Percentiles rank a stretch among this genome's conserved stretches.
These are phyloP conservation scores for Lepidothrix coronata DNA, from an alignment of 2,113 vertebrate species.

Conservation along the genomic window DNA sequence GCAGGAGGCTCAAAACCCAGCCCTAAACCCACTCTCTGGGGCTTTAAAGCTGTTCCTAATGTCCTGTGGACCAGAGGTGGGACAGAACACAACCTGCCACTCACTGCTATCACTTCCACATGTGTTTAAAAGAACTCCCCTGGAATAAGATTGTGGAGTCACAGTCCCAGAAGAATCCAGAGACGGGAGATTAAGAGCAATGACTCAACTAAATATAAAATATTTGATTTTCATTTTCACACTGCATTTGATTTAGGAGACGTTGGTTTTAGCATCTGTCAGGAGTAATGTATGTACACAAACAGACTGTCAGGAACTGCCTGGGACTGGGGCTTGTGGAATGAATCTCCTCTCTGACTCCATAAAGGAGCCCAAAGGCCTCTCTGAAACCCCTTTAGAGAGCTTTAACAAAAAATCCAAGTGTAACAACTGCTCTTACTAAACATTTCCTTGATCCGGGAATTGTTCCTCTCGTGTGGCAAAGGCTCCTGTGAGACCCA, in stretches of 20 bases:
- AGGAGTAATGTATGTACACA: not conserved
- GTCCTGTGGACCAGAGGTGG: no score
- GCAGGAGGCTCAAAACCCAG: not conserved
- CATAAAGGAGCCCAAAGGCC: not conserved
- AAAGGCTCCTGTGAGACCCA: not conserved
- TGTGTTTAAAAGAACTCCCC: not conserved
- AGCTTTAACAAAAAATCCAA: not conserved
- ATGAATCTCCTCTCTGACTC: not conserved
- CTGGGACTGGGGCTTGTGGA: not conserved
- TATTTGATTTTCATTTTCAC: not conserved
- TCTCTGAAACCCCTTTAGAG: rapidly evolving
- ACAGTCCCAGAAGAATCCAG: not conserved
- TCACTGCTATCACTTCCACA: not conserved
- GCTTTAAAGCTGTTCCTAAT: not conserved
- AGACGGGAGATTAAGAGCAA: not conserved
- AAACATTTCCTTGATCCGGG: rapidly evolving
- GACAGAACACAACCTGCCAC: not conserved
- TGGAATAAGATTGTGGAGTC: not conserved
- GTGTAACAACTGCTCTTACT: not conserved
- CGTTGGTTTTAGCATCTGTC: not conserved
- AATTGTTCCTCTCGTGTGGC: not conserved
- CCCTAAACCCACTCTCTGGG: not conserved
- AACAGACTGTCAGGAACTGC: not conserved
- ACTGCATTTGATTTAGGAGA: not conserved
- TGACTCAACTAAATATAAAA: not conserved